Base-by-base conservation (phyloP, 2,888 invertebrate genomes). In the Meiosimyza platycephala region DNA sequence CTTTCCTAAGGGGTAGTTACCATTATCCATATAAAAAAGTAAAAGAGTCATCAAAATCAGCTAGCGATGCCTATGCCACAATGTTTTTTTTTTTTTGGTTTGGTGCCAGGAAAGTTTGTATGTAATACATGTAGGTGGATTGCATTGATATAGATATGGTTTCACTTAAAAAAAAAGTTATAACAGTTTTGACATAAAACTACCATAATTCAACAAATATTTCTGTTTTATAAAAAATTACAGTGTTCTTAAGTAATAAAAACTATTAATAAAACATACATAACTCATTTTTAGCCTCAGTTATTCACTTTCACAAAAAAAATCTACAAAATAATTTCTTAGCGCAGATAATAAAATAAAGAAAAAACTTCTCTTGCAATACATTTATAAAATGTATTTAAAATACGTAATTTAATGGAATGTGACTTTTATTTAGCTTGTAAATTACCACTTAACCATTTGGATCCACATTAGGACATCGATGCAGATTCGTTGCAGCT, bases 381-480 rank as follows among this genome's bases (percentile, higher is more conserved):
- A 83, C 84, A 84, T 84, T 84, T 83, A 83, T 83, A 80, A 84
- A 84, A 84, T 83, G 83, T 80, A 83, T 70, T 18, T 51, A 59
- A 52, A 50, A 62, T 65, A 28, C 28, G 3, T 28, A 60, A 59
- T 47, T 33, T 16, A 57, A 28, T 57, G 59, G 66, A 76, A 70
- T 69, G 68, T 66, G 57, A 60, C 52, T 28, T 22, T 48, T 47
- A 28, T 66, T 52, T 54, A 55, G 50, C 52, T 70, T 71, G 48
- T 68, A 52, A 64, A 71, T 48, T 13, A 62, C 48, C 15, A 60
- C 76, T 83, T 84, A 87, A 78, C 87, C 87, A 76, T 87, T 87
- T 52, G 87, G 87, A 80, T 87, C 87, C 62, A 87, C 85, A 75
- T 87, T 85, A 67, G 86, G 84, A 65, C 84, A 82, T 64, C 85